Percentiles rank a stretch among this genome's conserved stretches.
Evolutionary conservation across 2,113 vertebrate genomes (phyloP).

Genomic region (Rana temporaria): DNA sequence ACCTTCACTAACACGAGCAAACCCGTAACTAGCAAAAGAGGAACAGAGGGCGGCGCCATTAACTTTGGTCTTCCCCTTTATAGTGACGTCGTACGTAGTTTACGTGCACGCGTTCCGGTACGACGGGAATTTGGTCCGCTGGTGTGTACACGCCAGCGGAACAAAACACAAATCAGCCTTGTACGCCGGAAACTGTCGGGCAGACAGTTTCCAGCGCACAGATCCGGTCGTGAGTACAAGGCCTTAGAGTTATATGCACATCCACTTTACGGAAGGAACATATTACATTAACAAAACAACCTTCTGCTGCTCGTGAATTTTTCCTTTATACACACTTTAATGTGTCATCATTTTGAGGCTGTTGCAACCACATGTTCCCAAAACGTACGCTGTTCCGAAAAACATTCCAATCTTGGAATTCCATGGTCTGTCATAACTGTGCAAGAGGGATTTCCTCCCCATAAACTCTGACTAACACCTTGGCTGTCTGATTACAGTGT

Average conservation of each 20-base stretch:
- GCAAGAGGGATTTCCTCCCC: constrained; percentile 73
- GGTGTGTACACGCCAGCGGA: too few relatives aligned
- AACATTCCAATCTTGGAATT: constrained; percentile 63
- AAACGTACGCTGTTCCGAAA: constrained; percentile 68
- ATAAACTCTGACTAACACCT: constrained; percentile 72
- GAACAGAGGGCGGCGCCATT: too few relatives aligned
- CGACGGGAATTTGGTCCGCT: too few relatives aligned
- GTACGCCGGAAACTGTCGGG: too few relatives aligned
- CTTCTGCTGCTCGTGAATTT: constrained; percentile 19
- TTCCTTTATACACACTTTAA: constrained; percentile 18
- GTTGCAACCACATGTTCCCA: constrained; percentile 49
- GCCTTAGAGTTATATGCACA: constrained; percentile 26
- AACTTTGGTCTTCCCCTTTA: too few relatives aligned
- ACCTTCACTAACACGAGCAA: too few relatives aligned
- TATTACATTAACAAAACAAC: constrained; percentile 11
- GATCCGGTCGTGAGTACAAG: too few relatives aligned
- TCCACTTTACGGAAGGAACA: background rate
- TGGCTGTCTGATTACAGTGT: constrained; percentile 67
- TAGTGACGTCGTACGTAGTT: too few relatives aligned
- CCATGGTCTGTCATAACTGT: constrained; percentile 64
- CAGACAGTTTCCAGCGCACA: too few relatives aligned
- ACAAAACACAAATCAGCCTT: too few relatives aligned
- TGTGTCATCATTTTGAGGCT: constrained; percentile 28
- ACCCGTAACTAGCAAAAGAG: too few relatives aligned
- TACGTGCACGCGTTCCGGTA: too few relatives aligned